Conservation (phyloP, 2,797 vertebrate genomes). For the Emys orbicularis region DNA sequence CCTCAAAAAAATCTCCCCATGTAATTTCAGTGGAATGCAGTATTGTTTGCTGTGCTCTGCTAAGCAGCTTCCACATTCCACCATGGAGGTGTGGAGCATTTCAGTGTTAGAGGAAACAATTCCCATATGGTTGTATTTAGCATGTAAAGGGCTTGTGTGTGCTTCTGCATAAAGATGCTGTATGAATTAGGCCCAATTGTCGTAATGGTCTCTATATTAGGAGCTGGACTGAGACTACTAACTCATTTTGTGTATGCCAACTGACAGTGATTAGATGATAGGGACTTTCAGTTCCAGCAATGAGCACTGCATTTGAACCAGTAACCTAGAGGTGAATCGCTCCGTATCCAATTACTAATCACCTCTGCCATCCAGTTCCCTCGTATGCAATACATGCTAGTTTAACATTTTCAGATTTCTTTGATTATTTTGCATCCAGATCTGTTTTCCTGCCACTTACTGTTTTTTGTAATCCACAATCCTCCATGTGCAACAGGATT, state of each 20-base stretch:
- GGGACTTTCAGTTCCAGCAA: neutral
- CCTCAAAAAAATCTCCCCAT: neutral
- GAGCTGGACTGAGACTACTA: neutral
- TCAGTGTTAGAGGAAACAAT: neutral
- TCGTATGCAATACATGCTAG: neutral
- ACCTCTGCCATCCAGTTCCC: neutral
- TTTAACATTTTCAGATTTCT: neutral
- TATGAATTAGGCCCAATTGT: neutral
- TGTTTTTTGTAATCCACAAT: neutral
- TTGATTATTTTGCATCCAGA: conserved; percentile 4
- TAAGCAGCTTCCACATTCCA: neutral
- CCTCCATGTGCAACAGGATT: neutral
- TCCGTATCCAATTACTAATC: neutral
- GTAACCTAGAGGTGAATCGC: neutral
- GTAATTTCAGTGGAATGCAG: neutral
- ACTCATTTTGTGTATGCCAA: neutral
- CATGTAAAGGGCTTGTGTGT: neutral
- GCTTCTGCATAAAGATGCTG: neutral
- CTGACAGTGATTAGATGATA: neutral
- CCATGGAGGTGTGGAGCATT: neutral
- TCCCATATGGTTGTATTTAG: neutral
- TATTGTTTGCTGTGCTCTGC: neutral
- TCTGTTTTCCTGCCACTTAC: conserved; percentile 14
- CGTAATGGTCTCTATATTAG: neutral
- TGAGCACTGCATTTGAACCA: neutral